Percentiles rank a stretch among this genome's conserved stretches.
phyloP scores from a whole-genome alignment of 1,140 invertebrate genomes.

The Sitodiplosis mosellana region DNA sequence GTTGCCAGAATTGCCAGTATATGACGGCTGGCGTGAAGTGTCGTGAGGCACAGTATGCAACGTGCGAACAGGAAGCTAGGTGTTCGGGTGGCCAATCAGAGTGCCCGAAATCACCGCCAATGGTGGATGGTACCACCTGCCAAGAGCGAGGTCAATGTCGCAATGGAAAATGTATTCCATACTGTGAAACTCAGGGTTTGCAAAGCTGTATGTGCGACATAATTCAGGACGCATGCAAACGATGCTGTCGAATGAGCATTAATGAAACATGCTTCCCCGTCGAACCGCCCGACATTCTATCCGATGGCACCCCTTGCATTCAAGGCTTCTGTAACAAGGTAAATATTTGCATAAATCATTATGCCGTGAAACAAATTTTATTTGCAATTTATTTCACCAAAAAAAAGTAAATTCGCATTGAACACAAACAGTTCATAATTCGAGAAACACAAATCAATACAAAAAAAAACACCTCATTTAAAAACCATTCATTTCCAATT shows the following conservation, averaged over 20 bases:
- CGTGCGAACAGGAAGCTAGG: conserved; percentile 73
- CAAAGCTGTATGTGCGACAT: conserved; percentile 92
- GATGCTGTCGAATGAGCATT: conserved; percentile 71
- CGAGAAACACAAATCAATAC: no score
- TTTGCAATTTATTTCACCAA: no score
- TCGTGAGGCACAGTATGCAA: conserved; percentile 68
- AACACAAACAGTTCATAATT: no score
- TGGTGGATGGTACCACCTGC: conserved; percentile 71
- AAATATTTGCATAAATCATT: conserved; percentile 6
- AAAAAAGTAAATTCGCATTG: no score
- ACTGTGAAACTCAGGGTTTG: conserved; percentile 78
- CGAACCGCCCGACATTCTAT: conserved; percentile 67
- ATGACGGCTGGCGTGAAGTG: conserved; percentile 66
- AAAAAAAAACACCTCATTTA: no score
- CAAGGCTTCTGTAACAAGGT: conserved; percentile 91
- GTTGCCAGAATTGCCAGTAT: conserved; percentile 76
- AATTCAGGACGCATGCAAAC: conserved; percentile 38
- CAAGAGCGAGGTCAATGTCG: conserved; percentile 74
- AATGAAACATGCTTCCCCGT: conserved; percentile 84
- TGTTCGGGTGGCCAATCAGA: conserved; percentile 45
- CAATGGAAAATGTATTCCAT: conserved; percentile 72
- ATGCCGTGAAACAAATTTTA: no score
- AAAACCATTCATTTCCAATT: no score
- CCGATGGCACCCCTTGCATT: conserved; percentile 87
- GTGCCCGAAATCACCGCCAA: conserved; percentile 56